Conservation (phyloP, 2,888 invertebrate genomes). For the Chrysotoxum bicinctum region DNA sequence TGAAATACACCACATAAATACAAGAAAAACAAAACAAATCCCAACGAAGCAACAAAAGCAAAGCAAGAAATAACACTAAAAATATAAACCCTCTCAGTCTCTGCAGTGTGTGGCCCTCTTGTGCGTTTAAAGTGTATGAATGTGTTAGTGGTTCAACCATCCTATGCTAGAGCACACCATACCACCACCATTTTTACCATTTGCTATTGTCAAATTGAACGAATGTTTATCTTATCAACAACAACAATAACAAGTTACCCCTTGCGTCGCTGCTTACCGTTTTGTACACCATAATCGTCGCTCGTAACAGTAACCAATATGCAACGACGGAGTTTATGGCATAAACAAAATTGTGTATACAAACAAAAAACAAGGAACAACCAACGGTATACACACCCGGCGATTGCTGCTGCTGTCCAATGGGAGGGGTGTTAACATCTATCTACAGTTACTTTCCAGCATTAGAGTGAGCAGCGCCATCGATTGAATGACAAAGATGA, state of each 20-base stretch:
- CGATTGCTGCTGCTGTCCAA: constrained; percentile 11
- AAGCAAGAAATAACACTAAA: constrained; percentile 15
- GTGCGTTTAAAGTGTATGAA: not conserved
- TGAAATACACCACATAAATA: constrained; percentile 69
- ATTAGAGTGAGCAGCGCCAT: not conserved
- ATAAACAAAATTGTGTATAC: constrained; percentile 66
- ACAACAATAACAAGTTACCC: constrained; percentile 32
- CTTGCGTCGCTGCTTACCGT: not conserved
- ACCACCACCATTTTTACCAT: constrained; percentile 1
- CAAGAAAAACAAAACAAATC: constrained; percentile 68
- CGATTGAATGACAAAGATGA: constrained; percentile 5
- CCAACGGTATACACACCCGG: constrained; percentile 40
- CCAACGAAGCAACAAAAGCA: constrained; percentile 28
- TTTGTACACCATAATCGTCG: not conserved
- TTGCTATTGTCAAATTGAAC: constrained; percentile 52
- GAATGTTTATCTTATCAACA: constrained; percentile 63
- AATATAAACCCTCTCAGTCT: constrained; percentile 51
- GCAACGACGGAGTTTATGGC: constrained; percentile 59
- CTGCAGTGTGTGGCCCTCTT: not conserved
- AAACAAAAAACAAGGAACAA: constrained; percentile 66
- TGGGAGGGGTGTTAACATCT: constrained; percentile 18
- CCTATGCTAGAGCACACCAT: not conserved
- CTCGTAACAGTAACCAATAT: constrained; percentile 62
- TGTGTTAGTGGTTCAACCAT: constrained; percentile 2
- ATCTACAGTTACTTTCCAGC: not conserved